Percentiles rank a stretch among this genome's conserved stretches.
These are phyloP conservation scores for Sisor rabdophorus DNA, from an alignment of 2,113 vertebrate genomes.

Conservation along the genomic window DNA sequence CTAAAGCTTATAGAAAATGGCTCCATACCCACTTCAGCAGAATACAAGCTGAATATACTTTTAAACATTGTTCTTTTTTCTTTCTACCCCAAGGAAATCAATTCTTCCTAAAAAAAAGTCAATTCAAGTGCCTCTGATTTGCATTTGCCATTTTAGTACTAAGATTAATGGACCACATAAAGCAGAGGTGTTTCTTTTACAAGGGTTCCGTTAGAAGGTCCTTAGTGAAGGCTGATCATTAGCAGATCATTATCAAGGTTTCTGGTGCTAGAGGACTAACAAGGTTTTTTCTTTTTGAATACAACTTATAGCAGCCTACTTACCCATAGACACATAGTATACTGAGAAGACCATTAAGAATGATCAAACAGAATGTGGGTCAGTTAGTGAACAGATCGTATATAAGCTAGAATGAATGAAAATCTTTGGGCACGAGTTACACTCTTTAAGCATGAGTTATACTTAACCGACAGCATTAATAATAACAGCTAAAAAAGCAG, in stretches of 20 bases:
- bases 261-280: not conserved
- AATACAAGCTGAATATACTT: too few species aligned
- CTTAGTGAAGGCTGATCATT: conserved; percentile 12
- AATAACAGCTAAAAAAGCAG: conserved; percentile 16
- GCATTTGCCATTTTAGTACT: not conserved
- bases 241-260: conserved; percentile 30
- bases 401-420: conserved; percentile 1
- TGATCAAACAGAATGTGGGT: conserved; percentile 13
- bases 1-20: too few species aligned
- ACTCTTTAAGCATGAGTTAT: too few species aligned
- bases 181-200: not conserved
- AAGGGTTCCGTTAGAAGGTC: not conserved
- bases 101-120: not conserved
- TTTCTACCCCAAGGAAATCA: not conserved
- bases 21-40: too few species aligned
- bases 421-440: conserved; percentile 4
- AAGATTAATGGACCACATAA: not conserved
- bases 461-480: conserved; percentile 14
- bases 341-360: conserved; percentile 24
- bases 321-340: not conserved
- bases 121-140: not conserved
- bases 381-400: conserved; percentile 9
- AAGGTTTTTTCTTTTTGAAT: too few species aligned
- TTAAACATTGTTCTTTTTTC: not conserved
- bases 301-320: not conserved